Conservation (phyloP, 2,888 invertebrate genomes). For the Adineta ricciae region DNA sequence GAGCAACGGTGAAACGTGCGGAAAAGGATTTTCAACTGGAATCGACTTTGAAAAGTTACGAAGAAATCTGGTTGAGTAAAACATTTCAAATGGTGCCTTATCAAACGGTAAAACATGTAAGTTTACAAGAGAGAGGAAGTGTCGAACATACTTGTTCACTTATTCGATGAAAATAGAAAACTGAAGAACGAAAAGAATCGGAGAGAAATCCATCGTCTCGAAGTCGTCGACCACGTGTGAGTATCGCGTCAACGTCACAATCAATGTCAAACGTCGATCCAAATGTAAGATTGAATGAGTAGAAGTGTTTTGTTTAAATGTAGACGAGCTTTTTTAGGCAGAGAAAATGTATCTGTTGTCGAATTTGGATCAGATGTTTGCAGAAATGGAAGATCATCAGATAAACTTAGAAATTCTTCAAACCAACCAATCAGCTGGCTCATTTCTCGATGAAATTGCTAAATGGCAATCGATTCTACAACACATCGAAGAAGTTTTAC, state of each 20-base stretch:
- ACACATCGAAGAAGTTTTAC: constrained; percentile 46
- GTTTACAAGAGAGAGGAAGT: no score
- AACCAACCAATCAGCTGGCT: constrained; percentile 43
- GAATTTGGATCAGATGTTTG: constrained; percentile 45
- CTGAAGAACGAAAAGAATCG: constrained; percentile 20
- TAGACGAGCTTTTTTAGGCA: constrained; percentile 38
- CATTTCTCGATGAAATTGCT: constrained; percentile 48
- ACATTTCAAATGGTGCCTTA: constrained; percentile 40
- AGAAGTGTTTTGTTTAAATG: no score
- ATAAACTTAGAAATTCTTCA: constrained; percentile 45
- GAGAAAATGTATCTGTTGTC: constrained; percentile 41
- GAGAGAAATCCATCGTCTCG: background rate
- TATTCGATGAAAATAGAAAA: background rate
- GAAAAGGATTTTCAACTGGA: constrained; percentile 49
- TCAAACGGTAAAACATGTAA: background rate
- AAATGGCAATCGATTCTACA: constrained; percentile 49
- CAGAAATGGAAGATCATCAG: constrained; percentile 48
- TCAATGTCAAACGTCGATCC: constrained; percentile 28
- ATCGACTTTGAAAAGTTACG: constrained; percentile 48
- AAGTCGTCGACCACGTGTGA: constrained; percentile 22
- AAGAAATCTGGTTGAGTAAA: constrained; percentile 50
- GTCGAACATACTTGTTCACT: background rate
- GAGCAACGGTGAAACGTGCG: constrained; percentile 47
- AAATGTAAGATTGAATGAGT: background rate
- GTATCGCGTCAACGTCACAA: constrained; percentile 30